These are phyloP conservation scores for Anguilla japonica DNA, from an alignment of 2,113 vertebrate species.

Conservation along the genomic window DNA sequence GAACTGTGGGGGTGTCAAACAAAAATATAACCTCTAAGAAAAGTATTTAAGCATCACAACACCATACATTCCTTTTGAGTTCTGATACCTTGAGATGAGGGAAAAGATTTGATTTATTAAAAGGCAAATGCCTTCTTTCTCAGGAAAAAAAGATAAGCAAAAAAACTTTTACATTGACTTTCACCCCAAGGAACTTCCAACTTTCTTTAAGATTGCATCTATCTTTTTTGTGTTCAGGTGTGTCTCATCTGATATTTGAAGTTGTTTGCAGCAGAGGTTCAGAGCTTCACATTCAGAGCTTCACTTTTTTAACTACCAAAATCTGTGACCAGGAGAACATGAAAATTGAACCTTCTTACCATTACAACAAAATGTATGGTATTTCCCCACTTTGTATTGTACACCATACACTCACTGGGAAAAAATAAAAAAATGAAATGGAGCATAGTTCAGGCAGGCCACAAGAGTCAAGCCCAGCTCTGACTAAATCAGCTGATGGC, in stretches of 20 bases:
- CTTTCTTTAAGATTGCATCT: neutral
- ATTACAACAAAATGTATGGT: neutral
- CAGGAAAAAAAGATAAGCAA: neutral
- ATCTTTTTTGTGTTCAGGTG: neutral
- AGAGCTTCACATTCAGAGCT: neutral
- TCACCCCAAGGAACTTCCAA: neutral
- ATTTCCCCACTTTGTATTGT: neutral
- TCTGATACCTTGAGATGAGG: neutral
- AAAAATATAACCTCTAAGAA: neutral
- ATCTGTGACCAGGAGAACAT: neutral
- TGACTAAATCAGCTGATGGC: too few relatives aligned
- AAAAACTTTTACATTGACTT: neutral
- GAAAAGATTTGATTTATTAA: neutral
- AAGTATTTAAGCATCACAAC: neutral
- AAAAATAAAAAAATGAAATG: neutral
- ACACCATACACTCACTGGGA: neutral
- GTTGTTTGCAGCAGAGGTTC: neutral
- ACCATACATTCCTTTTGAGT: neutral
- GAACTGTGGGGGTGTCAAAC: neutral
- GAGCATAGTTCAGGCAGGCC: neutral
- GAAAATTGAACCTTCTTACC: neutral
- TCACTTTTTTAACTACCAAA: neutral
- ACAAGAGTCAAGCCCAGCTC: too few relatives aligned
- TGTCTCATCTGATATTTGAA: neutral
- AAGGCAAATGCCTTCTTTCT: neutral